These are phyloP conservation scores for Epizoanthus scotinus DNA, from an alignment of 92 coral and sea anemone species.

Conservation along the genomic window DNA sequence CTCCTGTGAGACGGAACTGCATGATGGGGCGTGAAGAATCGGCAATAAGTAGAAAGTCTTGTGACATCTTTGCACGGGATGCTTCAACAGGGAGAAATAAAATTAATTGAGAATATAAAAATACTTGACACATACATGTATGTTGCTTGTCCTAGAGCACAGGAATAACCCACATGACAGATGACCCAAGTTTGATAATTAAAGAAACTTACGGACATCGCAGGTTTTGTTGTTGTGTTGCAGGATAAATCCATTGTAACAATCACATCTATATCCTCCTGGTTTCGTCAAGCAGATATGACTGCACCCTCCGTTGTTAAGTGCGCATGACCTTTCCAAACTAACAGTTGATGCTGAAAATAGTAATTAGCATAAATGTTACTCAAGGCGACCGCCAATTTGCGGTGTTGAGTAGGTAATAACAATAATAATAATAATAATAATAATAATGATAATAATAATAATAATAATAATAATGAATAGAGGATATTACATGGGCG, in stretches of 20 bases:
- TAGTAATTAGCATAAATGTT: not conserved
- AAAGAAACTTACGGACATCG: slow-evolving; percentile 10
- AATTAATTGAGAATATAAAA: not conserved
- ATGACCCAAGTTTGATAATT: not conserved
- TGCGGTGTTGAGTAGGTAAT: too few species aligned
- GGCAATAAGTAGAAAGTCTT: slow-evolving; percentile 5
- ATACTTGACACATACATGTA: not conserved
- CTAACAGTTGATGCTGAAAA: not conserved
- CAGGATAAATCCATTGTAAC: not conserved
- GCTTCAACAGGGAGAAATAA: not conserved
- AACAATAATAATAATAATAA: too few species aligned
- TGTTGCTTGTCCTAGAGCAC: not conserved
- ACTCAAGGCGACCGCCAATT: too few species aligned
- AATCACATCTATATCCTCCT: not conserved
- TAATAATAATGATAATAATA: too few species aligned
- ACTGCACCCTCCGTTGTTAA: slow-evolving; percentile 5
- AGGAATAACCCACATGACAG: not conserved
- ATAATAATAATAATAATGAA: too few species aligned
- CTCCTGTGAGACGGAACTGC: not conserved
- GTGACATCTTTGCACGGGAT: not conserved
- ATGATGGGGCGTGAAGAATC: slow-evolving; percentile 2
- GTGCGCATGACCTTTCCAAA: too few species aligned
- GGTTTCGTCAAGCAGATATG: slow-evolving; percentile 9
- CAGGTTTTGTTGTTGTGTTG: slow-evolving; percentile 10
- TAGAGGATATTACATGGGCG: too few species aligned